phyloP scores from a whole-genome alignment of 2,113 vertebrate species.

The Limanda limanda region DNA sequence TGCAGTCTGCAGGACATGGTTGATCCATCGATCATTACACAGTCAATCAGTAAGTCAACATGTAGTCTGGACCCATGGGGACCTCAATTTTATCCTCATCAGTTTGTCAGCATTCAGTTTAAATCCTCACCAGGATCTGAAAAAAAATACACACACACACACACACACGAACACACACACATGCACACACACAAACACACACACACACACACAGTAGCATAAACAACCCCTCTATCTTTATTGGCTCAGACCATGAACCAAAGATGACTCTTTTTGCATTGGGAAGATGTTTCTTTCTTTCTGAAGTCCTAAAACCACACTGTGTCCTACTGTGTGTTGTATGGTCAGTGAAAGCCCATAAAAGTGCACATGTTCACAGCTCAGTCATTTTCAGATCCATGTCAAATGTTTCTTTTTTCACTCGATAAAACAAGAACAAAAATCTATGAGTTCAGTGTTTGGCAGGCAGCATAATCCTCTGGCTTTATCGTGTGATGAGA shows the following conservation, averaged over 20 bases:
- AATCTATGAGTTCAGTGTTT: slow-evolving; percentile 8
- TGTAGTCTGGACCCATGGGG: too few species aligned
- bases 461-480: not conserved
- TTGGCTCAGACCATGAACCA: slow-evolving; percentile 24
- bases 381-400: slow-evolving; percentile 34
- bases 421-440: not conserved
- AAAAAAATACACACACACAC: not conserved
- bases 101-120: too few species aligned
- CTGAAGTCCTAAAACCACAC: slow-evolving; percentile 41
- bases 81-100: too few species aligned
- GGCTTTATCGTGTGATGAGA: slow-evolving; percentile 19
- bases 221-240: not conserved
- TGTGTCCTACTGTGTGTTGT: slow-evolving; percentile 30
- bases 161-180: too few species aligned
- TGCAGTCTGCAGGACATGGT: too few species aligned
- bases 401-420: slow-evolving; percentile 16
- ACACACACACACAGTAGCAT: too few species aligned
- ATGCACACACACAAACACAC: too few species aligned
- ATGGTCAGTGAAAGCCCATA: slow-evolving; percentile 36
- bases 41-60: too few species aligned
- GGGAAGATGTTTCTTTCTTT: slow-evolving; percentile 52
- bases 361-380: slow-evolving; percentile 44
- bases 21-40: too few species aligned
- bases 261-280: slow-evolving; percentile 21
- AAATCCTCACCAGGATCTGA: too few species aligned